Evolutionary conservation across 2,113 vertebrate species (phyloP), one percentile per base, ranked within the genome.

Genomic region (Pseudorasbora parva): DNA sequence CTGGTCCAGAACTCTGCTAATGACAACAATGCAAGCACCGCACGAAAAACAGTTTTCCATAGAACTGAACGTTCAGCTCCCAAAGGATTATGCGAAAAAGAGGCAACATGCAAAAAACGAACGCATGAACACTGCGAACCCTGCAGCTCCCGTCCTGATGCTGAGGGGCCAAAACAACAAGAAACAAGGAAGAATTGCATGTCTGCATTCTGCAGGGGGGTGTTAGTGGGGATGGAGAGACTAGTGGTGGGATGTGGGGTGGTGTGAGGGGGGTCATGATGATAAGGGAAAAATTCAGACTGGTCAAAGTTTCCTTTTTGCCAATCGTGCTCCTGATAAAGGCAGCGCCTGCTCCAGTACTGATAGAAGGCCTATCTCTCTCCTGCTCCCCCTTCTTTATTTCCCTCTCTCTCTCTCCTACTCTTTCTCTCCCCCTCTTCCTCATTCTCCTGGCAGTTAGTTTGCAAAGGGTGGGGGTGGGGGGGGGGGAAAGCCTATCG

Each of bases 251-350:
- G 81, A 77, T 57, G 83, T 72, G 62, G 74, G 69, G 43, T 60
- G 60, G 56, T 56, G 51, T 56, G 57, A 74, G 85, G 77, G 87
- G 88, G 89, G 88, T 89, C 86, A 92, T 88, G 87, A 93, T 89
- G 94, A 95, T 94, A 95, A 95, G 93, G 93, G 93, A 95, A 94
- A 93, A 95, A 95, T 93, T 96, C 94, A 93, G 94, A 95, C 95
- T 91, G 95, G 94, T 96, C 95, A 94, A 93, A 96, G 95, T 95
- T 96, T 96, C 94, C 95, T 94, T 95, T 95, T 95, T 93, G 94
- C 93, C 96, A 96, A 95, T 95, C 95, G 95, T 94, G 92, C 94
- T 94, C 93, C 96, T 93, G 96, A 97, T 97, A 97, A 97, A 95
- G 92, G 94, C 89, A 91, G 94, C 88, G 96, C 93, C 96, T 97